Evolutionary conservation across 2,113 vertebrate genomes (phyloP), one percentile per base, ranked within the genome.

Genomic region (Microtus montanus): DNA sequence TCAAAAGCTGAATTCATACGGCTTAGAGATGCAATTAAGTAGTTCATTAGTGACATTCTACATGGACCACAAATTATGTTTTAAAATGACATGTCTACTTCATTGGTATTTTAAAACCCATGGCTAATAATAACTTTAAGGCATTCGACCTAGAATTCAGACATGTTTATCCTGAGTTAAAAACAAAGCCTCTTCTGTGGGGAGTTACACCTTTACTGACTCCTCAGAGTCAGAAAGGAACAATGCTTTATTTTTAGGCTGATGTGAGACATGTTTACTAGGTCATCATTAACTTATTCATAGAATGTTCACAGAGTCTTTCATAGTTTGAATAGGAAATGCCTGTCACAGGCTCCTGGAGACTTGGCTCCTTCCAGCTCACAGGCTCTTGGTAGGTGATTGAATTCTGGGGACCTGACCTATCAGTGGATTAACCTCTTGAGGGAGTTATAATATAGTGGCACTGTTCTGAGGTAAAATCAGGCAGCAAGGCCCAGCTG

Each of bases 121-220:
- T 84, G 93, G 52, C 73, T 93, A 95, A 96, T 84, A 91, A 92
- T 91, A 94, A 91, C 83, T 95, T 90, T 44, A 92, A 89, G 74
- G 15, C 41, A 84, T 83, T 49, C 94, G 82, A 93, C 87, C 52
- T 88, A 90, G 70, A 95, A 70, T 70, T 63, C 71, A 89, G 88
- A 28, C 7, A 41, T 77, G 47, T 73, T 95, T 90, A 87, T 17
- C 73, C 74, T 61, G 82, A 41, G 4, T 79, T 89, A 63, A 91
- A 93, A 92, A 80, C 33, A 83, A 75, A 41, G 14, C 1, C 14
- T 85, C 11, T 30, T 90, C 26, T 78, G 68, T 38, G 24, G 73
- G 33, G 26, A 77, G 20, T 88, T 47, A 77, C 14, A 93, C 66
- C 44, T 97, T 90, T 86, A 33, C 47, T 14, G 6, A 78, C 24